Evolutionary conservation across 2,113 vertebrate species (phyloP), one percentile per base, ranked within the genome.

Genomic region (Tragelaphus scriptus): DNA sequence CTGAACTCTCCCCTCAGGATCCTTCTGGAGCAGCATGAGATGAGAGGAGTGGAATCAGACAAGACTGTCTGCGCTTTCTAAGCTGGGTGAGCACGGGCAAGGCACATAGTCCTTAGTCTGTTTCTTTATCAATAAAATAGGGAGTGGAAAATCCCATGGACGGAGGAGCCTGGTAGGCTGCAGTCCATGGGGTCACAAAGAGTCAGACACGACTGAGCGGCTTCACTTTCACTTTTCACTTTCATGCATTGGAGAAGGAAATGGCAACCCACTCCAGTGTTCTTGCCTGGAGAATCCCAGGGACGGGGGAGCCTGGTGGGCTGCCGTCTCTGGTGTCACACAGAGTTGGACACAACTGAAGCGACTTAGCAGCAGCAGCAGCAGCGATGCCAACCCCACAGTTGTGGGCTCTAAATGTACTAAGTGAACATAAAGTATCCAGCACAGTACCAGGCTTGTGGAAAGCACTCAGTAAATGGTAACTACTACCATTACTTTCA

Each of bases 281-380:
- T 61, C 58, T 28, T 61, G 58, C 11, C 59, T 61, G 59, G 59
- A 13, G 26, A 61, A 28, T 2, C 59, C 59, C 59, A 61, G 26
- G 59, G 59, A 61, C 26, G 0, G 59, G 11, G 59, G 0, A 61
- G 26, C 26, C 59, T 61, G 26, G 26, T 61, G 26, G 59, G 59
- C 59, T 61, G 28, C 28, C 2, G 0, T 63, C 61, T 7, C 3
- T 15, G 61, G 61, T 1, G 61, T 63, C 13, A 0, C 61, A 7
- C 13, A 63, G 61, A 63, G 61, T 30, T 1, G 0, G 61, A 15
- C 13, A 7, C 1, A 0, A 63, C 28, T 63, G 28, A 63, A 63
- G 61, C 6, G 2, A 63, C 61, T 30, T 3, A 63, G 61, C 61
- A 3, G 28, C 61, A 30, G 61, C 28, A 63, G 61, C 28, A 63